Base-by-base conservation (phyloP, 2,113 vertebrate genomes). In the Ailurus styani region DNA sequence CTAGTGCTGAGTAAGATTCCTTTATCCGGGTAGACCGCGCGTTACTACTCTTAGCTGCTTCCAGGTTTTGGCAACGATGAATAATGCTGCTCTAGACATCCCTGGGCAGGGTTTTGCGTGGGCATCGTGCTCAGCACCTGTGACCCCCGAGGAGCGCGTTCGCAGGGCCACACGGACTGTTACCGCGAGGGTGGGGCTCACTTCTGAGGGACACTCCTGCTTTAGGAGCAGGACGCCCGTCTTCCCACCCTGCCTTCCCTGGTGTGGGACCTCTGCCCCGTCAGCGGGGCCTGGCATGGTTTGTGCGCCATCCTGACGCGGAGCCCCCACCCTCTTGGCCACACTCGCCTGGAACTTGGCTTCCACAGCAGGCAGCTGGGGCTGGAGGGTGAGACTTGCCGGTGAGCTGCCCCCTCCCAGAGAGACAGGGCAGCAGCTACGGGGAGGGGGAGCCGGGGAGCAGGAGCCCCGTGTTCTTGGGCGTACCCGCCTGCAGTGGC, bases 401-500 rank as follows among this genome's bases (percentile, higher is more conserved):
- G 9, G 77, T 45, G 64, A 29, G 11, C 81, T 83, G n/a, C 15
- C 27, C 20, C 42, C 54, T 73, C 54, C 64, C 40, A 7, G 66
- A 45, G 52, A n/a, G 55, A 27, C 82, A 12, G n/a, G 0, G 8
- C 12, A n/a, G 66, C n/a, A 31, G 52, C 15, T 6, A 1, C 0
- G 8, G 42, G 47, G 31, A 42, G n/a, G 8, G 42, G 47, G 31
- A 42, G n/a, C 20, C 3, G 15, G 42, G 75, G 62, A 68, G 18
- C n/a, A 18, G 78, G 66, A 54, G 11, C 31, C 14, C 47, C 27
- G 0, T 2, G 6, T 21, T 72, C 29, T n/a, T 31, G 17, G 7
- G 11, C 17, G 15, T 27, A 27, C 18, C 20, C 23, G 62, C 50
- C 52, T 27, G 29, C 37, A 57, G 37, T 20, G 25, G 37, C 40